phyloP scores from a whole-genome alignment of 2,797 vertebrate genomes.

The Odontamblyopus rebecca region DNA sequence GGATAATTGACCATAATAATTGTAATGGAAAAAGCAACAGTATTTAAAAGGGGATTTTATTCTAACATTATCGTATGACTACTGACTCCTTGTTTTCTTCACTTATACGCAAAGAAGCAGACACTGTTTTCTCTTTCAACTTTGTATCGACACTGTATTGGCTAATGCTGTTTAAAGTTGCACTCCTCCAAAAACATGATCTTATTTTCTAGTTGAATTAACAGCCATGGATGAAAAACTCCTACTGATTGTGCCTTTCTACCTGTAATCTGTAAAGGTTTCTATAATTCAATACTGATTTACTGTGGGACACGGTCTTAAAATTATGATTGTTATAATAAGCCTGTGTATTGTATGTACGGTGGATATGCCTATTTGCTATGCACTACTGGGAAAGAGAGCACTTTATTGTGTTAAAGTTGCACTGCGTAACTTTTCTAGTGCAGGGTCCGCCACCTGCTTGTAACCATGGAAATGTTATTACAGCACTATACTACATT shows the following conservation, averaged over 20 bases:
- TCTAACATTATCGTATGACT: neutral
- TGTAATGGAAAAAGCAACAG: neutral
- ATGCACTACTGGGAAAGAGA: slow-evolving; percentile 78
- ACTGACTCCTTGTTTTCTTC: neutral
- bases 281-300: slow-evolving; percentile 20
- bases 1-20: slow-evolving; percentile 6
- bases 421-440: too few species aligned
- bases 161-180: neutral
- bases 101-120: slow-evolving; percentile 5
- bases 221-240: slow-evolving; percentile 12
- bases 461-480: too few species aligned
- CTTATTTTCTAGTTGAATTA: neutral
- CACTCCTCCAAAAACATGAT: slow-evolving; percentile 15
- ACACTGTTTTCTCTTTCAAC: neutral
- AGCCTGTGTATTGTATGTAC: slow-evolving; percentile 17
- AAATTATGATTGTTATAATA: slow-evolving; percentile 3
- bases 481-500: too few species aligned
- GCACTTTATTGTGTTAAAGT: slow-evolving; percentile 71
- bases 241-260: slow-evolving; percentile 44
- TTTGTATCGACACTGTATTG: slow-evolving; percentile 10
- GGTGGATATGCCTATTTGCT: slow-evolving; percentile 33
- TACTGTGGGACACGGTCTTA: slow-evolving; percentile 26
- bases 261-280: slow-evolving; percentile 9
- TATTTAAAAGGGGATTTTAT: slow-evolving; percentile 6
- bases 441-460: too few species aligned